phyloP scores from a whole-genome alignment of 2,888 invertebrate genomes.

The Diachrysia chrysitis region DNA sequence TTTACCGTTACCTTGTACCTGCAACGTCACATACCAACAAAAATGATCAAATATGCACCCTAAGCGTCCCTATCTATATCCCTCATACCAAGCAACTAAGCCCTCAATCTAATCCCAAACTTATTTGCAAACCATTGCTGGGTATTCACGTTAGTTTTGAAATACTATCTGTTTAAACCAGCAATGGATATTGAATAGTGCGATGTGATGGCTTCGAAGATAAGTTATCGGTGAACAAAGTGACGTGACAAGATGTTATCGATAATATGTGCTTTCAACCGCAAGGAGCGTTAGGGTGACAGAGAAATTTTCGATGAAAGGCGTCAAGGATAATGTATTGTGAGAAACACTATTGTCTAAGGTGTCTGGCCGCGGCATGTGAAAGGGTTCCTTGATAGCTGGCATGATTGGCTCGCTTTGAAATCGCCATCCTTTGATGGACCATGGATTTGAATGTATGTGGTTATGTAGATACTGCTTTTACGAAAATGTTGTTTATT shows the following conservation, averaged over 20 bases:
- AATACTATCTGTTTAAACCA: not conserved
- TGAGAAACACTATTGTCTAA: conserved; percentile 53
- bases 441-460: not conserved
- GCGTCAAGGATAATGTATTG: conserved; percentile 54
- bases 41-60: conserved; percentile 86
- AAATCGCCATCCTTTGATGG: conserved; percentile 33
- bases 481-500: not conserved
- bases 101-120: not conserved
- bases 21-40: conserved; percentile 60
- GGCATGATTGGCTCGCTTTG: conserved; percentile 55
- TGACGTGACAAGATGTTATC: conserved; percentile 79
- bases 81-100: conserved; percentile 49
- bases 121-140: conserved; percentile 20
- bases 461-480: not conserved
- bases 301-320: conserved; percentile 67
- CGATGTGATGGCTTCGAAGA: not conserved
- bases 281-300: conserved; percentile 63
- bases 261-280: conserved; percentile 77
- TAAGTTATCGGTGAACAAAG: conserved; percentile 58
- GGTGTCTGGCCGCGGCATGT: conserved; percentile 43
- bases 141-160: not conserved
- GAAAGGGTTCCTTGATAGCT: conserved; percentile 49
- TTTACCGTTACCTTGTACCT: conserved; percentile 56
- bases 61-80: conserved; percentile 75
- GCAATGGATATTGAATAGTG: conserved; percentile 53